Conservation (phyloP, 2,888 invertebrate genomes). For the Callinectes sapidus region DNA sequence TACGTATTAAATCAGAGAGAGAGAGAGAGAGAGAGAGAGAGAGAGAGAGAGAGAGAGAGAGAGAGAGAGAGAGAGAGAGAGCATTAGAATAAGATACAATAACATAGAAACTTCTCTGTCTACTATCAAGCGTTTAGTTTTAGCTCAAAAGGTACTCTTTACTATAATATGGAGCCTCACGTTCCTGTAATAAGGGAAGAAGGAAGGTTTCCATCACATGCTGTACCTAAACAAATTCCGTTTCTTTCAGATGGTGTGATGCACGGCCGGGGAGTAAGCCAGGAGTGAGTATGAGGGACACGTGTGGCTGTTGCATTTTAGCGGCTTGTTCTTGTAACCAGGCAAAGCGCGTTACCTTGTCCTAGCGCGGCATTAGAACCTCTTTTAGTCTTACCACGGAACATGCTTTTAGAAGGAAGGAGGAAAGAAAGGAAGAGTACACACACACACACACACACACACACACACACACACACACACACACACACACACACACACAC, state of each 20-base stretch:
- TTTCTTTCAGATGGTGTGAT: not conserved
- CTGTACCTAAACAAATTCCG: not conserved
- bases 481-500: conserved; percentile 25
- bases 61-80: conserved; percentile 13
- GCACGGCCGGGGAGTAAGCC: not conserved
- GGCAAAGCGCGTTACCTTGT: conserved; percentile 16
- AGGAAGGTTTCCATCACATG: not conserved
- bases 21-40: conserved; percentile 13
- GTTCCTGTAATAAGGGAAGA: not conserved
- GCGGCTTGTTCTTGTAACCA: not conserved
- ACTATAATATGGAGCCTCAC: not conserved
- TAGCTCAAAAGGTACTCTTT: not conserved
- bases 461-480: conserved; percentile 25
- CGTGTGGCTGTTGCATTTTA: not conserved
- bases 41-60: not conserved
- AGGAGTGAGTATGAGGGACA: not conserved
- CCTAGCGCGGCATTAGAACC: not conserved
- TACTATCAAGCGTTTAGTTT: not conserved
- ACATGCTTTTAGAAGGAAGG: conserved; percentile 21
- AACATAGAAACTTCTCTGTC: not conserved
- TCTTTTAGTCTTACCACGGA: not conserved
- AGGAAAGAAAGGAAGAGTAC: not conserved
- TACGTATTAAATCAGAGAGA: not conserved
- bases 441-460: conserved; percentile 20
- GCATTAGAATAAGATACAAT: too few relatives aligned